These are phyloP conservation scores for Peribatodes rhomboidaria DNA, from an alignment of 2,888 invertebrate genomes.

Conservation along the genomic window DNA sequence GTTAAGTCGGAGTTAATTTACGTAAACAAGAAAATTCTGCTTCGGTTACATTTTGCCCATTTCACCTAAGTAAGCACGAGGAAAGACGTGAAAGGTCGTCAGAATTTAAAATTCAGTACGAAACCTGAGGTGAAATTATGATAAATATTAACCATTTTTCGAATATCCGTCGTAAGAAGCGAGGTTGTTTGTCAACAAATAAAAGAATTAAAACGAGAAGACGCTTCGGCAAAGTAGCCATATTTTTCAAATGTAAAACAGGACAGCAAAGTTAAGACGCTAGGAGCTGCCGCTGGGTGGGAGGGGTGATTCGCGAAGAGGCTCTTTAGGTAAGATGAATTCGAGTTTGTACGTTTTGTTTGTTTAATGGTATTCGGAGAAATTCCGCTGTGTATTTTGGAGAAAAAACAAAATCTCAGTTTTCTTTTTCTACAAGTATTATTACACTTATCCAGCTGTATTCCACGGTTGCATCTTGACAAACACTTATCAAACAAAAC, in stretches of 20 bases:
- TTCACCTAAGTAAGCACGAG: constrained; percentile 9
- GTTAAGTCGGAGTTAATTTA: constrained; percentile 14
- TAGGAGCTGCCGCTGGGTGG: constrained; percentile 4
- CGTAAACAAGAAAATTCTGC: constrained; percentile 12
- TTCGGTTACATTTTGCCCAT: constrained; percentile 15
- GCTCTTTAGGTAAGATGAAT: constrained; percentile 37
- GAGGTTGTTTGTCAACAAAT: constrained; percentile 39
- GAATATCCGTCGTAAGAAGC: constrained; percentile 33
- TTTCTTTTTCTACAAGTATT: background rate
- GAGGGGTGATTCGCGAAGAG: constrained; percentile 24
- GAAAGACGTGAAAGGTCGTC: constrained; percentile 18
- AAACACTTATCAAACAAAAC: too few species aligned
- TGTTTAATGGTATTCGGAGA: constrained; percentile 29
- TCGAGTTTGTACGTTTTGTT: constrained; percentile 37
- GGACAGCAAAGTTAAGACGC: constrained; percentile 31
- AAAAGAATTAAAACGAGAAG: constrained; percentile 35
- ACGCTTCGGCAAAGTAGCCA: constrained; percentile 28
- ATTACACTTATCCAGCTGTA: background rate
- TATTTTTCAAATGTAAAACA: constrained; percentile 39
- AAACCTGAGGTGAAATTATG: constrained; percentile 23
- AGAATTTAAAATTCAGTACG: constrained; percentile 27
- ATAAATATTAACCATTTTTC: constrained; percentile 34
- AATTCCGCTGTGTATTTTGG: constrained; percentile 21
- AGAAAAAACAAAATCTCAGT: constrained; percentile 12
- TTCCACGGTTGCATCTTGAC: background rate